A percentile compares a stretch with the other conserved stretches of the same genome.
Conservation (phyloP, 2,797 vertebrate genomes). For the Alfaro cultratus region DNA sequence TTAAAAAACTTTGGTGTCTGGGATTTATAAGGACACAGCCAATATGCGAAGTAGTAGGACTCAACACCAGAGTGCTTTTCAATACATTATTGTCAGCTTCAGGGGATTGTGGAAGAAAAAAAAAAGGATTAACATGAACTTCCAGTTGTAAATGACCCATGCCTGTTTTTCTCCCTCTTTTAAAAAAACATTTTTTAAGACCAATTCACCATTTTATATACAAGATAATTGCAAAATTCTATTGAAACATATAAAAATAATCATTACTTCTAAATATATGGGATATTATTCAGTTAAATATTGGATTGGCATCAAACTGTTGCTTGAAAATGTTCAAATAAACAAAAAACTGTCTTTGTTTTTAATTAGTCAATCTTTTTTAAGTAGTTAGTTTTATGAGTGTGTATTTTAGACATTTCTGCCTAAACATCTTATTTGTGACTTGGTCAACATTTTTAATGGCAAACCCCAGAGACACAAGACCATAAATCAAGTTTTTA, state of each 20-base stretch:
- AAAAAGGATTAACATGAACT: neutral
- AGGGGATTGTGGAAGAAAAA: neutral
- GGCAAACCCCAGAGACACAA: neutral
- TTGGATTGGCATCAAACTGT: neutral
- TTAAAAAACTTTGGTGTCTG: neutral
- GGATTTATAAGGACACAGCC: slow-evolving; percentile 4
- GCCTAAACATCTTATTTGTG: neutral
- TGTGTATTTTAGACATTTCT: neutral
- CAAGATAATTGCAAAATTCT: neutral
- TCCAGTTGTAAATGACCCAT: neutral
- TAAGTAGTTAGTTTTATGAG: too few species aligned
- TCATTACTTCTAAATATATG: neutral
- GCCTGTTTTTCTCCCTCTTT: neutral
- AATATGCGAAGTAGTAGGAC: neutral
- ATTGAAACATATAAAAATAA: neutral
- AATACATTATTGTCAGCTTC: neutral
- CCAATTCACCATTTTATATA: neutral
- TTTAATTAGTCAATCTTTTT: neutral
- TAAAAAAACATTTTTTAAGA: neutral
- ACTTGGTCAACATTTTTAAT: neutral
- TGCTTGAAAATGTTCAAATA: neutral
- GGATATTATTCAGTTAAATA: neutral
- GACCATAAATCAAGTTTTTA: neutral
- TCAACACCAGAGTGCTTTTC: neutral
- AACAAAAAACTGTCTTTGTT: neutral